A percentile compares a stretch with the other conserved stretches of the same genome.
Evolutionary conservation across 2,888 invertebrate species (phyloP).

Genomic region (Dinocampus coccinellae): DNA sequence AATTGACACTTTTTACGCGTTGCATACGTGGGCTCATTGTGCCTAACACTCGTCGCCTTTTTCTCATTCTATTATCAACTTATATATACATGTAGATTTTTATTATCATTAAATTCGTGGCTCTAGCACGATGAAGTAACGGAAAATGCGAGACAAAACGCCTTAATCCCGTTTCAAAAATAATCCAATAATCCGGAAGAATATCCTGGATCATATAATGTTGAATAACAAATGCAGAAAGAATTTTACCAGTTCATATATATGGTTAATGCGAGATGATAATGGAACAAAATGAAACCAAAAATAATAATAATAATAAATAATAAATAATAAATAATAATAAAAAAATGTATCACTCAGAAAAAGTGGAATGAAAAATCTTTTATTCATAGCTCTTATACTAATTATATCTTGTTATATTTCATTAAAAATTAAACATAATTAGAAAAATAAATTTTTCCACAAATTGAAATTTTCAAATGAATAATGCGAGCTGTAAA

Average conservation of each 20-base stretch:
- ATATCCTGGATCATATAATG: conserved; percentile 12
- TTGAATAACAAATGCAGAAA: not conserved
- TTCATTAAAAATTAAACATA: not conserved
- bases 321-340: too few species aligned
- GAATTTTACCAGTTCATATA: not conserved
- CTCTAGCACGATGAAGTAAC: not conserved
- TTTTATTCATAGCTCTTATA: conserved; percentile 6
- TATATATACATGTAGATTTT: conserved; percentile 12
- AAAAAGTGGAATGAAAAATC: conserved; percentile 9
- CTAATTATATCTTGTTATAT: conserved; percentile 9
- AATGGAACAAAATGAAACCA: not conserved
- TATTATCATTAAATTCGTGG: conserved; percentile 12
- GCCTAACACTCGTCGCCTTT: not conserved
- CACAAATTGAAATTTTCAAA: not conserved
- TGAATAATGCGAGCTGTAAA: not conserved
- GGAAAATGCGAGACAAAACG: conserved; percentile 24
- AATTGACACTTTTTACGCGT: not conserved
- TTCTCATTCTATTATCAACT: conserved; percentile 17
- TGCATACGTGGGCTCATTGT: conserved; percentile 13
- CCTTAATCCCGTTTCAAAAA: conserved; percentile 28
- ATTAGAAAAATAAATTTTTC: conserved; percentile 8
- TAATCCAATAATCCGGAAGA: conserved; percentile 30
- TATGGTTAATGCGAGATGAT: not conserved
- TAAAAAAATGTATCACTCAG: conserved; percentile 4
- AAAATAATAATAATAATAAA: too few species aligned